Evolutionary conservation across 2,797 vertebrate genomes (phyloP).

Genomic region (Melanotaenia pygmaea): DNA sequence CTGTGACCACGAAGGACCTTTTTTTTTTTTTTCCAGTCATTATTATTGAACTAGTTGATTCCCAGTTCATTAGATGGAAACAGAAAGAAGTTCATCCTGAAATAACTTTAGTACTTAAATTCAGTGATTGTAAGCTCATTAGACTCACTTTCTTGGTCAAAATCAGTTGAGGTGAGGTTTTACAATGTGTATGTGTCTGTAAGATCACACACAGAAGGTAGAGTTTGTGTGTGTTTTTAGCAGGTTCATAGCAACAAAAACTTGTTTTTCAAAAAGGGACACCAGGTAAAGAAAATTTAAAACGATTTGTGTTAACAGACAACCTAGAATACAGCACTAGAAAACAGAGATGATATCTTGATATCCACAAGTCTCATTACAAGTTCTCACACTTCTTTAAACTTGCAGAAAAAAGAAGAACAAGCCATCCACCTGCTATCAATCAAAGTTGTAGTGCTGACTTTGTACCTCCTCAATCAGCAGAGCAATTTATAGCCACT

Average conservation of each 20-base stretch:
- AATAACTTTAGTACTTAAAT: conserved; percentile 49
- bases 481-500: conserved; percentile 29
- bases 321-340: not conserved
- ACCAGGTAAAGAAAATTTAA: conserved; percentile 12
- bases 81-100: conserved; percentile 59
- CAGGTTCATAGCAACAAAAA: conserved; percentile 24
- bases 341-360: not conserved
- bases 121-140: conserved; percentile 38
- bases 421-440: not conserved
- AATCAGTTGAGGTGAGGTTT: conserved; percentile 45
- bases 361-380: conserved; percentile 2
- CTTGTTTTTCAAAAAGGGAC: conserved; percentile 4
- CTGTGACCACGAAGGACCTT: not conserved
- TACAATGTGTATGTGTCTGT: conserved; percentile 12
- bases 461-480: conserved; percentile 40
- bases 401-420: conserved; percentile 11
- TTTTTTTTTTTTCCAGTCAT: conserved; percentile 20
- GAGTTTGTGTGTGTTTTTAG: conserved; percentile 35
- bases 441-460: conserved; percentile 29
- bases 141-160: conserved; percentile 38
- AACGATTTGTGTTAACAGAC: conserved; percentile 10
- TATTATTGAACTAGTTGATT: conserved; percentile 71
- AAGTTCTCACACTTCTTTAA: conserved; percentile 6
- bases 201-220: conserved; percentile 40
- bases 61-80: conserved; percentile 58